phyloP scores from a whole-genome alignment of 2,888 invertebrate genomes.

The Antitype chi region DNA sequence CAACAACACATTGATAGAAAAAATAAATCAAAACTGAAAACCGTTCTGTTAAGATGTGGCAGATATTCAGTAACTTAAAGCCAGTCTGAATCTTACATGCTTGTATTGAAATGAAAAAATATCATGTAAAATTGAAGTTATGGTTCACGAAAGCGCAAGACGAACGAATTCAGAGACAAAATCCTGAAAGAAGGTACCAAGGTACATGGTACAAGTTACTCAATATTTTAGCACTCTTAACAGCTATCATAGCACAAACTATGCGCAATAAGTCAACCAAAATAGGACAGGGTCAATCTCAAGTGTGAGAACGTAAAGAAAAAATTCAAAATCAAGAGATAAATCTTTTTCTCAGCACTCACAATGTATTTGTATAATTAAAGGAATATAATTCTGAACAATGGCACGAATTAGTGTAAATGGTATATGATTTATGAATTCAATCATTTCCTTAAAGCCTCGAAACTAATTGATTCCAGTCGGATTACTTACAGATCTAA shows the following conservation, averaged over 20 bases:
- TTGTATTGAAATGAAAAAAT: not conserved
- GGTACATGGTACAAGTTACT: slow-evolving; percentile 23
- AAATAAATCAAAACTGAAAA: slow-evolving; percentile 1
- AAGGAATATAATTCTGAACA: slow-evolving; percentile 55
- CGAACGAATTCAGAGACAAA: not conserved
- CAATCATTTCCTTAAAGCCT: slow-evolving; percentile 17
- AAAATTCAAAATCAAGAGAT: slow-evolving; percentile 68
- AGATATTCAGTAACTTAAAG: not conserved
- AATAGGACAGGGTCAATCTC: slow-evolving; percentile 81
- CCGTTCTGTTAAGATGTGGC: not conserved
- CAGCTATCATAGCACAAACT: slow-evolving; percentile 63
- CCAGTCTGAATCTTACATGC: not conserved
- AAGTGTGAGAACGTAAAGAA: slow-evolving; percentile 81
- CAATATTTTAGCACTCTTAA: slow-evolving; percentile 72
- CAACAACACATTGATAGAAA: slow-evolving; percentile 9
- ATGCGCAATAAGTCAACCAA: slow-evolving; percentile 69
- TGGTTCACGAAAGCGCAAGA: not conserved
- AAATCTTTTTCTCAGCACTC: slow-evolving; percentile 69
- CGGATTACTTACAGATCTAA: not conserved
- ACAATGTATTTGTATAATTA: slow-evolving; percentile 60
- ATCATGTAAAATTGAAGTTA: slow-evolving; percentile 1
- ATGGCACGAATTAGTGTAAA: slow-evolving; percentile 29
- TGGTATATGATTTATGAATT: slow-evolving; percentile 28
- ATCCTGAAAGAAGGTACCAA: not conserved
- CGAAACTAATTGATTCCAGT: not conserved